Evolutionary conservation across 2,797 vertebrate genomes (phyloP), one percentile per base, ranked within the genome.

Genomic region (Pangasius sanitwongsei): DNA sequence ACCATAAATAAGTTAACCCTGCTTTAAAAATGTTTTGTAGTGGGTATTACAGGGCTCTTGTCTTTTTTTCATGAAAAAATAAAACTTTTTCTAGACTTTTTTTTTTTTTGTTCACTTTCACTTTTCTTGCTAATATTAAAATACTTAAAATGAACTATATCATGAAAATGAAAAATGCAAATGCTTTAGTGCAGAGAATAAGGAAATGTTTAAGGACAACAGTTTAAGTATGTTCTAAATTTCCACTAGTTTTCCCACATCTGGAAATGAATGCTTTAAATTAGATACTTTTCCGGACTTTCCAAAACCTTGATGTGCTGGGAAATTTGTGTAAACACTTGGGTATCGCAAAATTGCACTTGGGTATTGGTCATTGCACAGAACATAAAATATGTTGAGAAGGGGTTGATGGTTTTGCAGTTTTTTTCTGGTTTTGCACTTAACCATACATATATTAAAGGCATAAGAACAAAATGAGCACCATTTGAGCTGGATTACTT

Each of bases 181-280:
- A n/a, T 53, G 44, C 9, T 85, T 50, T 50, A 69, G 44, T 31
- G 41, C 25, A 53, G 9, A 48, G 16, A 84, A 20, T 50, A n/a
- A 28, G 61, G 37, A 15, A 48, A 48, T 50, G 3, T 67, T 4
- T 67, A 50, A 67, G 50, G 82, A 50, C 41, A n/a, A 31, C 63
- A 53, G 16, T 85, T 85, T 31, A 69, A 85, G 18, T 48, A 50
- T 53, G 63, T 13, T 44, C 34, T 83, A 57, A 28, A 63, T 83
- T 83, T 83, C 57, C 80, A 18, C 4, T 44, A 15, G 37, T 44
- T 70, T 34, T 85, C 11, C 41, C 11, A 55, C 83, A 85, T 85
- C 83, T 85, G 83, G 83, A 85, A 85, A 85, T 34, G 9, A 70
- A 70, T 34, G 63, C 50, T 85, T 70, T 70, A 70, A 74, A 86